Base-by-base conservation (phyloP, 2,888 invertebrate genomes). In the Diabrotica balteata region DNA sequence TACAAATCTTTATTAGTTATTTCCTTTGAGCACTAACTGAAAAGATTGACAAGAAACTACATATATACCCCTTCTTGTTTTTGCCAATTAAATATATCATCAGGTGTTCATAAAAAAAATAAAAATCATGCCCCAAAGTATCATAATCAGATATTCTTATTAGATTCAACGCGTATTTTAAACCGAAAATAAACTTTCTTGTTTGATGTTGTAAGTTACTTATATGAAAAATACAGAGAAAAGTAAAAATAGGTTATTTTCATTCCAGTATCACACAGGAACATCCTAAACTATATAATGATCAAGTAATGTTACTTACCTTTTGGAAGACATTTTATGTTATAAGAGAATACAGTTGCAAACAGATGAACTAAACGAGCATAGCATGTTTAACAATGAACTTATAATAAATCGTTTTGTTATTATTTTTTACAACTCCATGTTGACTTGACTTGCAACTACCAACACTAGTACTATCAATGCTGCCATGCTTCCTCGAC, bases 271-370 rank as follows among this genome's bases (percentile, higher is more conserved):
- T 42, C 51, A 61, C 32, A 50, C 10, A 42, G 11, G 46, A 49
- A 63, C 58, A 70, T 68, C 63, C 70, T 68, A 67, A 66, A 72
- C 66, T 71, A 73, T 72, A 72, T 68, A 72, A 71, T 68, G 65
- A 61, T 55, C 59, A 60, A 47, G 55, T 59, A 55, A 17, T 62
- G 8, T 62, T 63, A 75, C 80, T 78, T 72, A 83, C 84, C 83
- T 84, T 80, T 84, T 83, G 83, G 83, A 83, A 83, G 84, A 83
- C 84, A 84, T 84, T 76, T 71, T 81, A 70, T 70, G 68, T 72
- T 72, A 73, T 54, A 54, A 72, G 59, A 68, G 55, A 67, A 69
- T 72, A 67, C 68, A 63, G 63, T 65, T 69, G 61, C 66, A 64
- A 67, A 66, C 71, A 71, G 73, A 71, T 57, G 70, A 77, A 73